Base-by-base conservation (phyloP, 2,888 invertebrate genomes). In the Pimpla rufipes region DNA sequence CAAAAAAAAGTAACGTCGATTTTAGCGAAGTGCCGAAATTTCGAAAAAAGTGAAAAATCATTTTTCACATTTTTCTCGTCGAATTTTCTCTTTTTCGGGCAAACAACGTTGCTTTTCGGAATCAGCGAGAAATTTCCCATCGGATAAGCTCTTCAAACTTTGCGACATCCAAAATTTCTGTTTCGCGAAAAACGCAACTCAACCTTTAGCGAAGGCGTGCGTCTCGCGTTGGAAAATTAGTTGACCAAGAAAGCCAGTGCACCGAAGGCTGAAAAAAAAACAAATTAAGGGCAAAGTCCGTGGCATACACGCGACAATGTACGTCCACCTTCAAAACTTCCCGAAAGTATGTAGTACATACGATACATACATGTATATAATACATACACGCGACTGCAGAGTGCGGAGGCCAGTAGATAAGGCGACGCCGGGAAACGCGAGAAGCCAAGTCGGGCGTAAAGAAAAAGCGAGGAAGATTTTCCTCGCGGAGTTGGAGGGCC, bases 391-490 rank as follows among this genome's bases (percentile, higher is more conserved):
- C 8, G 62, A 1, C 47, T 16, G 18, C 40, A 55, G 29, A 47
- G 7, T 47, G 3, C 47, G 10, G 18, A 13, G 37, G 21, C 18
- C 23, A 13, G 42, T 21, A 66, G 67, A 77, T 73, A 68, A 81
- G 59, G 52, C 52, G 59, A 29, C 55, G 77, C 29, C 37, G 52
- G 52, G 29, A 62, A 47, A 59, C 47, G 40, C 1, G 59, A 77
- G 74, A 35, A 21, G 42, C 37, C 47, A 47, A 37, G 57, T 66
- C 52, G 59, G 42, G 52, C 55, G 70, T 64, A 16, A 13, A 42
- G 37, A 67, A 77, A 35, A 50, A 59, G 57, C n/a, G 35, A 62
- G 23, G 10, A 68, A 79, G 35, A 81, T 62, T 57, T 37, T 55
- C 62, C 62, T 37, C 47, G 16, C 42, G 29, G 67, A 66, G 55